phyloP scores from a whole-genome alignment of 2,888 invertebrate genomes.

The Pseudanteris insignis region DNA sequence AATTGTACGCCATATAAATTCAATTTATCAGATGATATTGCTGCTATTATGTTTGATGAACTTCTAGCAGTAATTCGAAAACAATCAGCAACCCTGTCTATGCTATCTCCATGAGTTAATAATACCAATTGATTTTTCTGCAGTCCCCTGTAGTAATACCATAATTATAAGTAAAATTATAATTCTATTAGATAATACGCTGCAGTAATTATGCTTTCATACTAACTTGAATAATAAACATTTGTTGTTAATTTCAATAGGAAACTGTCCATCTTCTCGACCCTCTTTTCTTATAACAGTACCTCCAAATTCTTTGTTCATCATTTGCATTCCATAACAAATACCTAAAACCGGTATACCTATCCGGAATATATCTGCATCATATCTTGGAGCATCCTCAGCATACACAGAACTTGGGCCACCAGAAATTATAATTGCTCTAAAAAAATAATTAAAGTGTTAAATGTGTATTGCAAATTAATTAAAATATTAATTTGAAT shows the following conservation, averaged over 20 bases:
- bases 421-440: slow-evolving; percentile 96
- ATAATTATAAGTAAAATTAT: slow-evolving; percentile 6
- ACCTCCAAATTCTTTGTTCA: slow-evolving; percentile 98
- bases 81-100: slow-evolving; percentile 88
- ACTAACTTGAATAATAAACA: slow-evolving; percentile 94
- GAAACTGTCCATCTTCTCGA: slow-evolving; percentile 94
- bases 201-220: too few species aligned
- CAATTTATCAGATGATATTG: slow-evolving; percentile 89
- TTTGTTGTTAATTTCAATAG: slow-evolving; percentile 86
- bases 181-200: too few species aligned
- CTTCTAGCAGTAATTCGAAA: slow-evolving; percentile 85
- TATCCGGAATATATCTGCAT: slow-evolving; percentile 94
- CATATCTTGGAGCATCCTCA: slow-evolving; percentile 92
- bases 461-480: too few species aligned
- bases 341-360: slow-evolving; percentile 96
- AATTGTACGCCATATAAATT: slow-evolving; percentile 97
- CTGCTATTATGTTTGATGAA: slow-evolving; percentile 84
- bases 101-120: slow-evolving; percentile 96
- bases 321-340: slow-evolving; percentile 99
- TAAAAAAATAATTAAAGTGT: slow-evolving; percentile 58
- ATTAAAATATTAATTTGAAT: too few species aligned
- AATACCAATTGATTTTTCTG: slow-evolving; percentile 89
- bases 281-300: slow-evolving; percentile 86
- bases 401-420: slow-evolving; percentile 98
- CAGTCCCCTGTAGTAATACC: slow-evolving; percentile 79